Base-by-base conservation (phyloP, 2,888 invertebrate genomes). In the Tenthredo scrophulariae region DNA sequence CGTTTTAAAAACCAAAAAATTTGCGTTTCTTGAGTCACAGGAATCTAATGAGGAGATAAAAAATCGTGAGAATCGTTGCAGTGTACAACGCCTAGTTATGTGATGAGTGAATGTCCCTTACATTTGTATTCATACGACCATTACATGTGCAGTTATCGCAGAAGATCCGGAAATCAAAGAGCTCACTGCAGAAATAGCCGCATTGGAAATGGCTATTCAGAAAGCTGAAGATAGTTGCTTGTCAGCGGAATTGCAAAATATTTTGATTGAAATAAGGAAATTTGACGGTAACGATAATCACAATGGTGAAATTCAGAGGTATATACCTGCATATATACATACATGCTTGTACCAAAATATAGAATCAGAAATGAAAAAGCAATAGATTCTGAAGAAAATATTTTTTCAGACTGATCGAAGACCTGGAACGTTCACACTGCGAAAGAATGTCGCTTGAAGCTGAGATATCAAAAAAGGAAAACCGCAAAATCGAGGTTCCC, bases 341-440 rank as follows among this genome's bases (percentile, higher is more conserved):
- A 37, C 9, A 18, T 22, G 13, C 43, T 7, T 10, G 10, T 43
- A 43, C 9, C 10, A 0, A 43, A 5, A 50, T 50, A n/a, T 18
- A 54, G 54, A n/a, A n/a, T 54, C n/a, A 2, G n/a, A n/a, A n/a
- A n/a, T 29, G 5, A 18, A 67, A 33, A 33, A 13, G 29, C 6
- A 33, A 15, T 2, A 33, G 67, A 15, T n/a, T n/a, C 1, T 77
- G 18, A 50, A 33, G 62, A 40, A 15, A 37, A n/a, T 40, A 0
- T 62, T 15, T 58, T 62, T 65, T 46, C n/a, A 83, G 83, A 46
- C 26, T 83, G n/a, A 83, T 83, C 29, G 70, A 83, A 50, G 83
- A 67, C 33, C 33, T 83, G 67, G 83, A 83, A 46, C 22, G 22
- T 43, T 83, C 83, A 33, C 83, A 83, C 50, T 18, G 22, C 1